A percentile compares a stretch with the other conserved stretches of the same genome.
Evolutionary conservation across 1,140 invertebrate species (phyloP).

Genomic region (Apis florea): DNA sequence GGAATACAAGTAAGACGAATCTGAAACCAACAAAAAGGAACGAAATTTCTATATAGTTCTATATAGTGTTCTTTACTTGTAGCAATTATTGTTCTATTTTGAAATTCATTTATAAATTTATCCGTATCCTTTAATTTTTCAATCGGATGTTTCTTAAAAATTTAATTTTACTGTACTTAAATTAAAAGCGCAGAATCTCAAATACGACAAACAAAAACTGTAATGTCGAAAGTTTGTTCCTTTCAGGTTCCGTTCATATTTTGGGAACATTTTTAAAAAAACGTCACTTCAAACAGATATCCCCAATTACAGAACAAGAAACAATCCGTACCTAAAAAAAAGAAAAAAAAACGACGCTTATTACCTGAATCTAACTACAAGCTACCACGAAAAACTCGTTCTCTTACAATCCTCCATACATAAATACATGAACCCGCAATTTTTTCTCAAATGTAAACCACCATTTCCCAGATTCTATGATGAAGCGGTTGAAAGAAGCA

Average conservation of each 20-base stretch:
- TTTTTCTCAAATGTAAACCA: not conserved
- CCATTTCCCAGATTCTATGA: not conserved
- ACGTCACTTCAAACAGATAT: not conserved
- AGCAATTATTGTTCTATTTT: not conserved
- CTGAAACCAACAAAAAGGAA: not conserved
- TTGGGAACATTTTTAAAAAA: not conserved
- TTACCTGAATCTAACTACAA: not conserved
- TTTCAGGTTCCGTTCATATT: not conserved
- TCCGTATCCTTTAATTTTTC: not conserved
- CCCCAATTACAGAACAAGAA: not conserved
- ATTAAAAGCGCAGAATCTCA: not conserved
- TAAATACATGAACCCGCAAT: not conserved
- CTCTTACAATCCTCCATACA: not conserved
- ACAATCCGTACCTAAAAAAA: not conserved
- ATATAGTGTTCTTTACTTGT: not conserved
- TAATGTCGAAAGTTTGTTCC: not conserved
- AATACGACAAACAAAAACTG: not conserved
- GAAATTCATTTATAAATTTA: not conserved
- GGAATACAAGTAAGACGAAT: not conserved
- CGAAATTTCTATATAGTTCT: not conserved
- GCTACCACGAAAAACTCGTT: not conserved
- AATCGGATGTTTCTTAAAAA: no score
- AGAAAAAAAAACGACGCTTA: no score
- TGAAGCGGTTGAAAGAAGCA: not conserved
- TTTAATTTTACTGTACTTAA: no score